phyloP scores from a whole-genome alignment of 1,140 invertebrate species.

The Eriosoma lanigerum region DNA sequence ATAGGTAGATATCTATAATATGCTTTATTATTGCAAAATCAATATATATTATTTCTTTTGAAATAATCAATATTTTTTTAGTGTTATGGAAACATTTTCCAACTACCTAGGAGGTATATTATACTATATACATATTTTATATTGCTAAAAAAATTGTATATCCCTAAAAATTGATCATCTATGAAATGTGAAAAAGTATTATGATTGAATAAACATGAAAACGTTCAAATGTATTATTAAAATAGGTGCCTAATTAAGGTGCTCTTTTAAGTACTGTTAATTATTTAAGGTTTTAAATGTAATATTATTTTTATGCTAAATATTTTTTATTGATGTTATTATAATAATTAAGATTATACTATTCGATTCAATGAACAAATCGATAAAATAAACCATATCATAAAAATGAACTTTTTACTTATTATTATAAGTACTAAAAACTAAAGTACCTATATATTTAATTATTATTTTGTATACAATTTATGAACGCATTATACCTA shows the following conservation, averaged over 20 bases:
- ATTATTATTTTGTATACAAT: background rate
- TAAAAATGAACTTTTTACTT: background rate
- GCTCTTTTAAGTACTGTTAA: background rate
- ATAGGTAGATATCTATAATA: no score
- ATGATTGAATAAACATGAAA: background rate
- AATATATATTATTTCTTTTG: no score
- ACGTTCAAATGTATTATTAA: background rate
- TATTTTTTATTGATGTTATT: slow-evolving; percentile 22
- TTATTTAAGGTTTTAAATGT: background rate
- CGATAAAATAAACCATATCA: slow-evolving; percentile 39
- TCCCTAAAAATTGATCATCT: background rate
- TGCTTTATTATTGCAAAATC: no score
- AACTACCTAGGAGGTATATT: no score
- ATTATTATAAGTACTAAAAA: background rate
- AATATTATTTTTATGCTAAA: background rate
- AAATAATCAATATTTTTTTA: no score
- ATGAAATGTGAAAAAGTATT: background rate
- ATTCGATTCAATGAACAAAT: background rate
- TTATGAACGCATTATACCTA: background rate
- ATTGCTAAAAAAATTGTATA: no score
- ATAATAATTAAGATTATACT: background rate
- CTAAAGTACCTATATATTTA: no score
- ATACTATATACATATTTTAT: no score
- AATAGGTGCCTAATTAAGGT: background rate
- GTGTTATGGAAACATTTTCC: no score